These are phyloP conservation scores for Lucilia cuprina DNA, from an alignment of 1,140 invertebrate genomes.

Conservation along the genomic window DNA sequence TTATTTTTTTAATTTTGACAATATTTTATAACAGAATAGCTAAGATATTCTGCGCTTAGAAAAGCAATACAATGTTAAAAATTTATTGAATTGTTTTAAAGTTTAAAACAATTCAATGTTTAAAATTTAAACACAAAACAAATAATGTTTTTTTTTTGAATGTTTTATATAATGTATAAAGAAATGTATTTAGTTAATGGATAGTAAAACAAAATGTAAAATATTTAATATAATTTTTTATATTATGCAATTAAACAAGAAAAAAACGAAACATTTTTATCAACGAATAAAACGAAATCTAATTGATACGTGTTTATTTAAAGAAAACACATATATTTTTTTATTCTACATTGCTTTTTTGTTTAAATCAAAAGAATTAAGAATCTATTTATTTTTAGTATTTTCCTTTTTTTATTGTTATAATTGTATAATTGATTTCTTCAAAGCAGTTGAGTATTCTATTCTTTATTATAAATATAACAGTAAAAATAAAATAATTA, in stretches of 20 bases:
- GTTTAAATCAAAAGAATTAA: constrained; percentile 6
- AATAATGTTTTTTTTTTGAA: not conserved
- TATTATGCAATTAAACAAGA: not conserved
- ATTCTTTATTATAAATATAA: not conserved
- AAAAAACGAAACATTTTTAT: not conserved
- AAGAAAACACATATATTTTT: not conserved
- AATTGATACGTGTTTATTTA: not conserved
- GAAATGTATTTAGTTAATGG: constrained; percentile 14
- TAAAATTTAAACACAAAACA: not conserved
- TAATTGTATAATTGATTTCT: not conserved
- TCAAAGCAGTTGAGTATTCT: not conserved
- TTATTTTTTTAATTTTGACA: too few species aligned
- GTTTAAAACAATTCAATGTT: too few species aligned
- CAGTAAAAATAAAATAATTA: not conserved
- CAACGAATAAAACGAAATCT: not conserved
- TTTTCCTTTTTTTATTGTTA: not conserved
- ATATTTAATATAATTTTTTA: not conserved
- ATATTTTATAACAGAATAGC: too few species aligned
- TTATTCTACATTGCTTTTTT: not conserved
- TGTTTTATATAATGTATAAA: not conserved
- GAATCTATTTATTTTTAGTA: not conserved
- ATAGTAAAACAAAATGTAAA: not conserved
- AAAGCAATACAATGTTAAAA: too few species aligned
- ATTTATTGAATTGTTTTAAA: not conserved
- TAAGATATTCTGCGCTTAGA: too few species aligned